These are phyloP conservation scores for Bombus pascuorum DNA, from an alignment of 1,140 invertebrate species.

Conservation along the genomic window DNA sequence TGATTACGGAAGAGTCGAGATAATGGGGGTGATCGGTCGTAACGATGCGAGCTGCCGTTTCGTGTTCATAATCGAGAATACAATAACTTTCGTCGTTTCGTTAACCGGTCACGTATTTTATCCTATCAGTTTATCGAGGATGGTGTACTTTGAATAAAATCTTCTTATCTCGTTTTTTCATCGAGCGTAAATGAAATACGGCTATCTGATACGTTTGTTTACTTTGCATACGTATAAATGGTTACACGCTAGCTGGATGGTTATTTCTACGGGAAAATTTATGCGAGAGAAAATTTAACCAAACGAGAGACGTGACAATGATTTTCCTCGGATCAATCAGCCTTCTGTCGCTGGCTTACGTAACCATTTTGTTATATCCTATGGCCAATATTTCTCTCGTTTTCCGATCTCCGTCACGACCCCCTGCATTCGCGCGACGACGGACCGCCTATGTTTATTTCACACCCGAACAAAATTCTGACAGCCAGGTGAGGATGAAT, in stretches of 20 bases:
- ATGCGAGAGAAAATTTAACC: not conserved
- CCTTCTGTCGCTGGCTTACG: too few relatives aligned
- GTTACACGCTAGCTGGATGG: not conserved
- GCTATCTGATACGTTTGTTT: not conserved
- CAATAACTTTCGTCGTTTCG: not conserved
- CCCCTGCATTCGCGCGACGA: not conserved
- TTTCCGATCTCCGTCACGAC: not conserved
- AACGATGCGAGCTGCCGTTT: not conserved
- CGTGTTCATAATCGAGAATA: not conserved
- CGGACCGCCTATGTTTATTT: not conserved
- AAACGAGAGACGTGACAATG: not conserved
- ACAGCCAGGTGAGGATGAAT: not conserved
- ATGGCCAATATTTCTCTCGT: not conserved
- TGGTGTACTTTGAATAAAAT: not conserved
- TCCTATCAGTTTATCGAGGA: not conserved
- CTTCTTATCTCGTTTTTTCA: not conserved
- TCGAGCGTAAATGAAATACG: not conserved
- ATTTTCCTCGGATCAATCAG: not conserved
- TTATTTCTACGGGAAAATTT: not conserved
- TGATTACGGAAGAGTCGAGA: conserved; percentile 1
- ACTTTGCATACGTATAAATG: not conserved
- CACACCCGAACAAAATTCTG: not conserved
- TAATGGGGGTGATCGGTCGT: conserved; percentile 2
- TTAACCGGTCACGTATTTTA: not conserved
- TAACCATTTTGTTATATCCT: not conserved